These are phyloP conservation scores for Spodoptera litura DNA, from an alignment of 1,140 invertebrate species.

Conservation along the genomic window DNA sequence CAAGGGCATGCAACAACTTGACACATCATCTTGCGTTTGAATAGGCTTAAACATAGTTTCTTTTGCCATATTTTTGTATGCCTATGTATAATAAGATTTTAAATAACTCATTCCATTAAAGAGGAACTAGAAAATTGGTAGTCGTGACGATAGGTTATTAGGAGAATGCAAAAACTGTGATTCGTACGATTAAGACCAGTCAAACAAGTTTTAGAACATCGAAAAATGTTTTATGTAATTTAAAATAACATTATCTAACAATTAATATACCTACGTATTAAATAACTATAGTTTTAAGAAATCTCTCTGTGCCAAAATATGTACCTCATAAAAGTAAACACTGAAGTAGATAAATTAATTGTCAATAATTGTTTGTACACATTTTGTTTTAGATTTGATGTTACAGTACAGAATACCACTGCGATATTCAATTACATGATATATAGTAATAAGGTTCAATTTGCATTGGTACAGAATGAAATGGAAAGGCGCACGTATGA, in stretches of 20 bases:
- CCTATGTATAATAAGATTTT: slow-evolving; percentile 67
- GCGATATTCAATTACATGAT: slow-evolving; percentile 16
- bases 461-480: too few species aligned
- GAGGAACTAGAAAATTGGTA: slow-evolving; percentile 81
- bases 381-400: slow-evolving; percentile 65
- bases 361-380: slow-evolving; percentile 75
- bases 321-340: slow-evolving; percentile 86
- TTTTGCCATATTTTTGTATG: slow-evolving; percentile 76
- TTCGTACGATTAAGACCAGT: slow-evolving; percentile 85
- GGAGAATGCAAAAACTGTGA: slow-evolving; percentile 84
- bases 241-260: slow-evolving; percentile 76
- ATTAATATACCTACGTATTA: slow-evolving; percentile 68
- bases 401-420: slow-evolving; percentile 34
- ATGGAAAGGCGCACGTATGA: too few species aligned
- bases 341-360: slow-evolving; percentile 84
- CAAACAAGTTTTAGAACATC: slow-evolving; percentile 86
- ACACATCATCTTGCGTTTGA: slow-evolving; percentile 19
- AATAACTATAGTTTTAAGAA: slow-evolving; percentile 81
- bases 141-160: slow-evolving; percentile 83
- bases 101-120: slow-evolving; percentile 77
- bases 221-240: slow-evolving; percentile 84
- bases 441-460: background rate
- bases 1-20: slow-evolving; percentile 5
- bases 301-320: slow-evolving; percentile 87
- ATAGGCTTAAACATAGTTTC: slow-evolving; percentile 50